phyloP scores from a whole-genome alignment of 2,797 vertebrate species.

The Sardinella longiceps region DNA sequence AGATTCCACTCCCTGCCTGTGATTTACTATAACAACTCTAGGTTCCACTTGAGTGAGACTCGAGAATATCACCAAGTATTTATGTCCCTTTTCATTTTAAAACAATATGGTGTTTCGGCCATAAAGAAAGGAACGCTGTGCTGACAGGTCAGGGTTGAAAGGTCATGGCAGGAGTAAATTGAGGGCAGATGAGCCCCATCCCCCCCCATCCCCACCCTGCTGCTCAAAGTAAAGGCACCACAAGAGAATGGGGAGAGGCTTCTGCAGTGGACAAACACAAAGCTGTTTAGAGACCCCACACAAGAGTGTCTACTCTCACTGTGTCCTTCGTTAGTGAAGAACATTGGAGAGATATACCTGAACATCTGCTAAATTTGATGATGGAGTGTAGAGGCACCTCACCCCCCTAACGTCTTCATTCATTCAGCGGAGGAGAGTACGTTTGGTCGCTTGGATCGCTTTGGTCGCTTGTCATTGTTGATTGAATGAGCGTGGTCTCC shows the following conservation, averaged over 20 bases:
- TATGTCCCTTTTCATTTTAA: slow-evolving; percentile 76
- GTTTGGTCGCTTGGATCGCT: not conserved
- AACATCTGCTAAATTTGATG: not conserved
- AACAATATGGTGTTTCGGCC: slow-evolving; percentile 74
- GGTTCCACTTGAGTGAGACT: slow-evolving; percentile 67
- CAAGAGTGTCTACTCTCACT: not conserved
- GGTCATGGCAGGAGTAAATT: slow-evolving; percentile 92
- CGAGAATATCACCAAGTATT: slow-evolving; percentile 72
- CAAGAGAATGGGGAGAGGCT: slow-evolving; percentile 52
- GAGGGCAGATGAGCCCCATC: slow-evolving; percentile 89
- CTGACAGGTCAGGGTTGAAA: slow-evolving; percentile 84
- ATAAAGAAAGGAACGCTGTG: slow-evolving; percentile 77
- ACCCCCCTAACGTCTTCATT: not conserved
- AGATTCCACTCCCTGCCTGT: slow-evolving; percentile 51
- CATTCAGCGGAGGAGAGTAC: not conserved
- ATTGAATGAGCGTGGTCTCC: not conserved
- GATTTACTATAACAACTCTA: slow-evolving; percentile 70
- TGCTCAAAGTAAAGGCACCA: slow-evolving; percentile 66
- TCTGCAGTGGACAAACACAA: slow-evolving; percentile 9
- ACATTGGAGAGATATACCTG: not conserved
- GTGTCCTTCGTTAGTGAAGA: not conserved
- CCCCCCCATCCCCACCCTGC: slow-evolving; percentile 45
- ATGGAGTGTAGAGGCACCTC: not conserved
- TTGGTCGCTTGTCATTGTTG: not conserved
- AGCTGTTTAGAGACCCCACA: not conserved